These are phyloP conservation scores for Melanotaenia duboulayi DNA, from an alignment of 2,113 vertebrate genomes.

Conservation along the genomic window DNA sequence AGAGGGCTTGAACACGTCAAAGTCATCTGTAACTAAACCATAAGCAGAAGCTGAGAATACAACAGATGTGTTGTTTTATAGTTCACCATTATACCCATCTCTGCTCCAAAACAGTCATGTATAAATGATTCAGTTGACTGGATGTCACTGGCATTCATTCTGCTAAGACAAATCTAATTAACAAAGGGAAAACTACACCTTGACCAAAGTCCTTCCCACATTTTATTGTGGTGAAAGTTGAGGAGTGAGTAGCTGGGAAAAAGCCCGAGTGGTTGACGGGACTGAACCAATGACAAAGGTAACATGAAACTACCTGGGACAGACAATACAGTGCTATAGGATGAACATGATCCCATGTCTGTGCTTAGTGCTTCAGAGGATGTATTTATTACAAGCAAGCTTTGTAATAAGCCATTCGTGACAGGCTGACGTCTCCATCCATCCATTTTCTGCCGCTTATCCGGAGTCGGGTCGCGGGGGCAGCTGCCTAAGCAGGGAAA, in stretches of 20 bases:
- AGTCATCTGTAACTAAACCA: no score
- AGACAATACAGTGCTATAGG: constrained; percentile 60
- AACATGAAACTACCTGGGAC: constrained; percentile 53
- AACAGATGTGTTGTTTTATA: no score
- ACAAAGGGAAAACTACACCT: background rate
- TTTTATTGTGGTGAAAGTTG: background rate
- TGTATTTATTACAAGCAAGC: constrained; percentile 41
- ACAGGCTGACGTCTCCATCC: no score
- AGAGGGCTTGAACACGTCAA: no score
- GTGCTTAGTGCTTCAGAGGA: constrained; percentile 4
- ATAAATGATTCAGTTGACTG: no score
- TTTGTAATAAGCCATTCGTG: constrained; percentile 16
- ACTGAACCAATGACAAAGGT: constrained; percentile 35
- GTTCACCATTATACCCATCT: no score
- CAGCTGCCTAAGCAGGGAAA: no score
- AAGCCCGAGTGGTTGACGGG: constrained; percentile 40
- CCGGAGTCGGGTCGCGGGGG: no score
- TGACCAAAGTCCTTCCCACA: background rate
- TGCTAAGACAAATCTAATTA: background rate
- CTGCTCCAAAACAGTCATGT: no score
- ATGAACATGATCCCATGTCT: constrained; percentile 56
- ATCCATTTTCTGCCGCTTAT: no score
- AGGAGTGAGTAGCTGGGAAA: constrained; percentile 20
- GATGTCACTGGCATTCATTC: background rate
- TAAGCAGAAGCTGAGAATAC: no score